Evolutionary conservation across 2,888 invertebrate species (phyloP).

Genomic region (Rotaria socialis): DNA sequence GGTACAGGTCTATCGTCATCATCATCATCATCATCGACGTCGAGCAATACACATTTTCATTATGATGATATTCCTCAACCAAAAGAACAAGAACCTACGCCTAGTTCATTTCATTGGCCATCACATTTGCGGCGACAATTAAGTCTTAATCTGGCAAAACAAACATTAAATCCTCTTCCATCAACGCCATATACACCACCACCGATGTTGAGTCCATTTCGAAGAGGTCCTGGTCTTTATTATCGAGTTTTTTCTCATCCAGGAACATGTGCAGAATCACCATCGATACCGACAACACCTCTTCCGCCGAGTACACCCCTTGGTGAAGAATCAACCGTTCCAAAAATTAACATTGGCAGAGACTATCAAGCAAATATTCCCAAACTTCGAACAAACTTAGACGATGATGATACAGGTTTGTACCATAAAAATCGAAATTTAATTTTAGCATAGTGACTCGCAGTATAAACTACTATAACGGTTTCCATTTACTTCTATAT

Average conservation of each 20-base stretch:
- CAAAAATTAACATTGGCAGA: constrained; percentile 40
- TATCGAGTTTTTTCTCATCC: constrained; percentile 24
- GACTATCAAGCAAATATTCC: constrained; percentile 45
- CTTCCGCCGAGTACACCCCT: neutral
- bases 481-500: no score
- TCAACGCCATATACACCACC: constrained; percentile 73
- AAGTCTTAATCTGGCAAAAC: neutral
- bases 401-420: neutral
- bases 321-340: neutral
- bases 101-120: constrained; percentile 8
- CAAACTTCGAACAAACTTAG: neutral
- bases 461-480: no score
- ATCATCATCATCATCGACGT: neutral
- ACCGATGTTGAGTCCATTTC: constrained; percentile 84
- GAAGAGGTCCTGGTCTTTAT: constrained; percentile 66
- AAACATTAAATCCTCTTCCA: neutral
- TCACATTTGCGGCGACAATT: constrained; percentile 8
- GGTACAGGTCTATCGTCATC: neutral
- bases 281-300: neutral
- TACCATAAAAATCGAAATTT: no score
- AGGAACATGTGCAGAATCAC: neutral
- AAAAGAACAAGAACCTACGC: neutral
- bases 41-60: neutral
- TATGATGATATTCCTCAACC: neutral
- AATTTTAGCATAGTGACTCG: no score